phyloP scores from a whole-genome alignment of 2,797 vertebrate species.

The Rousettus madagascariensis region DNA sequence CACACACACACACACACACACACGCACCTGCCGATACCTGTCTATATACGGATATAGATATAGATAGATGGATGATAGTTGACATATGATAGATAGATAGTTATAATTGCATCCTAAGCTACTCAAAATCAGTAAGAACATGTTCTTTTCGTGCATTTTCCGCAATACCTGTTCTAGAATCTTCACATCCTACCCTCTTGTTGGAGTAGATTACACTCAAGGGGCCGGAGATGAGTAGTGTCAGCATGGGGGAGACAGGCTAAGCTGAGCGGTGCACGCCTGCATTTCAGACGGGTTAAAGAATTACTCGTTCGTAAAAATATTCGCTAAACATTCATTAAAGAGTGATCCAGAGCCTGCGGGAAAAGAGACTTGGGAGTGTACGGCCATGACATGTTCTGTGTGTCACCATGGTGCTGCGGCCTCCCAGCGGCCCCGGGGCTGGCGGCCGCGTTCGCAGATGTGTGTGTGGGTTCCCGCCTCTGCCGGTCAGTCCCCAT shows the following conservation, averaged over 20 bases:
- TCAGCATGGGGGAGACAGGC: neutral
- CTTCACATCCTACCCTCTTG: neutral
- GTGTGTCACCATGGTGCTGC: neutral
- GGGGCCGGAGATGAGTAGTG: neutral
- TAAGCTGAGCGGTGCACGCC: neutral
- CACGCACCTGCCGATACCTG: no score
- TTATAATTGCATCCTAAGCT: neutral
- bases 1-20: neutral
- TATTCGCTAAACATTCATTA: neutral
- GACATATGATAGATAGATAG: no score
- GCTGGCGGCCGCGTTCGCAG: neutral
- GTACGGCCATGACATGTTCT: neutral
- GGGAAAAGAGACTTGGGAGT: neutral
- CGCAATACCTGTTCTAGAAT: neutral
- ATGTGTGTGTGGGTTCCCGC: neutral
- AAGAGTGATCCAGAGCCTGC: neutral
- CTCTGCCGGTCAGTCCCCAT: neutral
- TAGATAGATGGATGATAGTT: no score
- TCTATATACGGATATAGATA: no score
- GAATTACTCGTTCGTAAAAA: constrained; percentile 23
- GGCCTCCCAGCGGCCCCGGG: neutral
- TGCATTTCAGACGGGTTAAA: neutral
- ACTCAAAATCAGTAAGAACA: neutral
- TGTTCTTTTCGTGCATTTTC: neutral
- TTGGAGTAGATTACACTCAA: neutral